Evolutionary conservation across 2,113 vertebrate genomes (phyloP), one percentile per base, ranked within the genome.

Genomic region (Elgaria multicarinata): DNA sequence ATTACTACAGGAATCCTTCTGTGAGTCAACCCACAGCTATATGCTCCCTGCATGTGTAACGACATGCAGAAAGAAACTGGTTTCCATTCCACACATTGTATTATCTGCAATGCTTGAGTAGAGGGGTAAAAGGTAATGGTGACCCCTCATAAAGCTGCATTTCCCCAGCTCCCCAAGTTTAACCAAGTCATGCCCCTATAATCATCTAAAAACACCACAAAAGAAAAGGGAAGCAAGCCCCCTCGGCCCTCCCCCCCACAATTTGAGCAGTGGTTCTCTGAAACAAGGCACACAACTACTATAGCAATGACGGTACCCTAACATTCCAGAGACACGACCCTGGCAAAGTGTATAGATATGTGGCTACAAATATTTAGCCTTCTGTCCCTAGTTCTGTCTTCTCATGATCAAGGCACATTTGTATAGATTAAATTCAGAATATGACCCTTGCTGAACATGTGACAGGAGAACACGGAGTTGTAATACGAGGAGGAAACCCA

Each of bases 381-480:
- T 0, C 0, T 66, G 81, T n/a, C 31, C n/a, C 28, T 39, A 78
- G 78, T 71, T 42, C 16, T 20, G 3, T 72, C 9, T 83, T 0
- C 77, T 0, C 20, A 0, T 0, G 33, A 22, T 7, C 1, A n/a
- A 9, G 14, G 20, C 67, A 5, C 71, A 33, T 22, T 12, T 79
- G 16, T 6, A 24, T 28, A 0, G 0, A 2, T 12, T 0, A 0
- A 79, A 28, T 26, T 39, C 0, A 1, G 71, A 87, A 39, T 42
- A 18, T 55, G 44, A 39, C 66, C 20, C 83, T 55, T 75, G 18
- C 36, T 75, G 72, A 6, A 67, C 0, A 0, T 9, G 62, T 58
- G 14, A 13, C 31, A n/a, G 22, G 64, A 18, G 55, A 77, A 39
- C 9, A 88, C 33, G 22, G 0, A 58, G 28, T 1, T 33, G 42